phyloP scores from a whole-genome alignment of 2,797 vertebrate genomes.

The Malurus leucopterus region DNA sequence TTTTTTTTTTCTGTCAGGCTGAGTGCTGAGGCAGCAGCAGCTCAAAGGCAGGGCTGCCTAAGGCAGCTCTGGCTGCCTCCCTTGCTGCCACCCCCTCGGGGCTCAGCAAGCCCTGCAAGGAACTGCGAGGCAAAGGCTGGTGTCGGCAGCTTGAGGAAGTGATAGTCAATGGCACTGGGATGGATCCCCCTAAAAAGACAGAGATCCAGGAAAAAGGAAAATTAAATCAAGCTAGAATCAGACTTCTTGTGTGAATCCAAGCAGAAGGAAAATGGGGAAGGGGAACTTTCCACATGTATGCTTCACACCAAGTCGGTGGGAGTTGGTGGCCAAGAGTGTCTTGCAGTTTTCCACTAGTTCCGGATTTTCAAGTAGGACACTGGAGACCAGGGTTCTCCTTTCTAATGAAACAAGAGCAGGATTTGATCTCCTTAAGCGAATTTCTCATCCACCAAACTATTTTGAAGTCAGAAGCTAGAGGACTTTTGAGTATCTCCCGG shows the following conservation, averaged over 20 bases:
- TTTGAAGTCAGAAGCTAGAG: not conserved
- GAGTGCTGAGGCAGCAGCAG: not conserved
- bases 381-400: not conserved
- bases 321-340: not conserved
- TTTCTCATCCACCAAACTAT: not conserved
- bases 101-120: not conserved
- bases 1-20: not conserved
- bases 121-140: fast-evolving
- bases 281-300: not conserved
- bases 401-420: not conserved
- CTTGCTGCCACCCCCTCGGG: not conserved
- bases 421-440: not conserved
- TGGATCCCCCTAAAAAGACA: not conserved
- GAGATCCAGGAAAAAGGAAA: not conserved
- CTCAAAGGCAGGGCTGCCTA: fast-evolving
- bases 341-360: not conserved
- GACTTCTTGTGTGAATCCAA: not conserved
- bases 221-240: not conserved
- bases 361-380: not conserved
- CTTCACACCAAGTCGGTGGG: not conserved
- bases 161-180: not conserved
- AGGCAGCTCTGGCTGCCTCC: not conserved
- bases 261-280: not conserved
- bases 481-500: not conserved
- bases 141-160: fast-evolving